These are phyloP conservation scores for Orius insidiosus DNA, from an alignment of 1,140 invertebrate species.

Conservation along the genomic window DNA sequence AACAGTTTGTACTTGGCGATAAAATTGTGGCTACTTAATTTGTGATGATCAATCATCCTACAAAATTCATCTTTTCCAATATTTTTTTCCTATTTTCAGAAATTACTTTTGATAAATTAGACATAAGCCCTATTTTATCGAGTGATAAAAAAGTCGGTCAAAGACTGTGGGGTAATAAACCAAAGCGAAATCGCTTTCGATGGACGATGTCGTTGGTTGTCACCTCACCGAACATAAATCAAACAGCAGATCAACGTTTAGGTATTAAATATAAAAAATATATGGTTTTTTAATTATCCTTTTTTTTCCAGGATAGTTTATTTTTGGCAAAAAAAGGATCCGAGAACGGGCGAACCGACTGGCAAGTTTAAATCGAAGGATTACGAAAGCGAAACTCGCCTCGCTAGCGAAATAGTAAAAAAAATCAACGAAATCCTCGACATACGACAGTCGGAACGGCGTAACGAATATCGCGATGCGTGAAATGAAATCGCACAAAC, in stretches of 20 bases:
- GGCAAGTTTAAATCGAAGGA: conserved; percentile 60
- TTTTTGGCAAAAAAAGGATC: neutral
- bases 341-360: conserved; percentile 26
- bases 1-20: no score
- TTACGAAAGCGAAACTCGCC: conserved; percentile 61
- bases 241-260: conserved; percentile 26
- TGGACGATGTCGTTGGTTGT: conserved; percentile 72
- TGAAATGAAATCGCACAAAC: conserved; percentile 39
- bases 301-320: conserved; percentile 17
- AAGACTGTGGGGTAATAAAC: conserved; percentile 45
- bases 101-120: conserved; percentile 77
- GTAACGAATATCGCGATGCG: conserved; percentile 56
- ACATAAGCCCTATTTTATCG: conserved; percentile 60
- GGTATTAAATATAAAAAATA: conserved; percentile 12
- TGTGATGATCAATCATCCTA: no score
- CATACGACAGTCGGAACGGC: conserved; percentile 45
- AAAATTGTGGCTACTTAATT: no score
- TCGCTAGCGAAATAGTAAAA: conserved; percentile 62
- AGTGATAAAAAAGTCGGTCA: conserved; percentile 33
- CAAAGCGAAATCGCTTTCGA: conserved; percentile 56
- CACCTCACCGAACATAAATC: conserved; percentile 53
- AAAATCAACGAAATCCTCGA: conserved; percentile 79
- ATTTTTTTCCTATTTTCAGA: conserved; percentile 33
- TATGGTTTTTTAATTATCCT: neutral
- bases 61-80: no score